Conservation (phyloP, 1,140 invertebrate genomes). For the Saxidomus purpurata region DNA sequence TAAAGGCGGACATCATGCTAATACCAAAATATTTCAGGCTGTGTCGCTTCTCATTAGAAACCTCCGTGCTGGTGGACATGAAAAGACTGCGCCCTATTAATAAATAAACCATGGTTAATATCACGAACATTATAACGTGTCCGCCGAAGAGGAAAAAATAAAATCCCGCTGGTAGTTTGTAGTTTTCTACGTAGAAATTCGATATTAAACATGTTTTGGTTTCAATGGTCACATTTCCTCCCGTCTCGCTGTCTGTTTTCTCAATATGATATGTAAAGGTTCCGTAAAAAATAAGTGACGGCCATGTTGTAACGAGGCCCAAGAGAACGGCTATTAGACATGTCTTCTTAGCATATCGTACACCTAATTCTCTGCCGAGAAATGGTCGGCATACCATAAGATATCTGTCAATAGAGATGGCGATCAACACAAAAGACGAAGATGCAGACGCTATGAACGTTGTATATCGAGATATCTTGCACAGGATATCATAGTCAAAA, state of each 20-base stretch:
- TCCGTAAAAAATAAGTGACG: constrained; percentile 61
- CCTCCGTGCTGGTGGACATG: constrained; percentile 36
- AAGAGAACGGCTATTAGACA: constrained; percentile 42
- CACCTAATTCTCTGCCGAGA: constrained; percentile 39
- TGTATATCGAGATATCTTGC: constrained; percentile 59
- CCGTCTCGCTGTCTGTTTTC: neutral
- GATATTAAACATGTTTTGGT: constrained; percentile 57
- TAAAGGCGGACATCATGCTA: constrained; percentile 59
- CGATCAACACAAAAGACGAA: constrained; percentile 56
- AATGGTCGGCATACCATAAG: constrained; percentile 60
- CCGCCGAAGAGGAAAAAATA: constrained; percentile 56
- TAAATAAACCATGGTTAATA: constrained; percentile 56
- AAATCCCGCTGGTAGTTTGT: constrained; percentile 59
- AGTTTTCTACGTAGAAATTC: constrained; percentile 58
- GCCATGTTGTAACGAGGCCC: constrained; percentile 51
- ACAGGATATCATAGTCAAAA: constrained; percentile 64
- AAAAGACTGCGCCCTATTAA: constrained; percentile 60
- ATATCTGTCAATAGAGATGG: constrained; percentile 61
- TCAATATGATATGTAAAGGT: constrained; percentile 36
- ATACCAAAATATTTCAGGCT: constrained; percentile 60
- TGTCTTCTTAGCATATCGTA: constrained; percentile 45
- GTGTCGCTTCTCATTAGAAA: constrained; percentile 52
- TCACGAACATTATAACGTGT: constrained; percentile 64
- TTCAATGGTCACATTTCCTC: constrained; percentile 15
- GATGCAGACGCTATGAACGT: constrained; percentile 46